phyloP scores from a whole-genome alignment of 2,113 vertebrate genomes.

The Pogona vitticeps region DNA sequence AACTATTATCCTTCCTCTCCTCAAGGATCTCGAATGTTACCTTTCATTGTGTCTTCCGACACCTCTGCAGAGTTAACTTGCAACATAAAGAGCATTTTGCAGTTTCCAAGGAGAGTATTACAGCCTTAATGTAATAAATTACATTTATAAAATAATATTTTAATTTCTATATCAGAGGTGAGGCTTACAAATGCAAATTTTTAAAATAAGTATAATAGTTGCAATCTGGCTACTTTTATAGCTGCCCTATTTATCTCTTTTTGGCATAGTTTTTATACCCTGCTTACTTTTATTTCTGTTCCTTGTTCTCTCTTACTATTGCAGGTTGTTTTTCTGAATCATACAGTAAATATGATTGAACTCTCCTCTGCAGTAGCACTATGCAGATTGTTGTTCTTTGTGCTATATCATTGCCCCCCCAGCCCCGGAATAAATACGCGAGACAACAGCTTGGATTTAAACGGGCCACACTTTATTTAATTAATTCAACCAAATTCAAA shows the following conservation, averaged over 20 bases:
- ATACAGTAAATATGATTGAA: background rate
- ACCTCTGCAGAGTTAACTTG: background rate
- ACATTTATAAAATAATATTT: constrained; percentile 12
- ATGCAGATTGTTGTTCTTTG: background rate
- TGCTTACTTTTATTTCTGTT: constrained; percentile 1
- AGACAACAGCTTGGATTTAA: too few species aligned
- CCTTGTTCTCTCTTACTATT: background rate
- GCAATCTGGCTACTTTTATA: constrained; percentile 34
- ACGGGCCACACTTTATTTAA: too few species aligned
- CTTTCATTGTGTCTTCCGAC: background rate
- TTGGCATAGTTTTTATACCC: background rate
- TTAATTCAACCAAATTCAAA: too few species aligned
- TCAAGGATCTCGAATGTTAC: constrained; percentile 9
- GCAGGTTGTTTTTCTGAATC: background rate
- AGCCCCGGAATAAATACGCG: too few species aligned
- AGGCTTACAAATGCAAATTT: background rate
- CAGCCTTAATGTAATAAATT: background rate
- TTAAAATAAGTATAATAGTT: too few species aligned
- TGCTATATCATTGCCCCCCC: background rate
- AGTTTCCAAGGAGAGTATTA: background rate
- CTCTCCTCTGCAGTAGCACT: background rate
- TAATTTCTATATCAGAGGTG: background rate
- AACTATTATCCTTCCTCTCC: constrained; percentile 20
- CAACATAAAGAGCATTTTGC: background rate
- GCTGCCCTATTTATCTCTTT: background rate